These are phyloP conservation scores for Ptyas mucosa DNA, from an alignment of 2,113 vertebrate species.

Conservation along the genomic window DNA sequence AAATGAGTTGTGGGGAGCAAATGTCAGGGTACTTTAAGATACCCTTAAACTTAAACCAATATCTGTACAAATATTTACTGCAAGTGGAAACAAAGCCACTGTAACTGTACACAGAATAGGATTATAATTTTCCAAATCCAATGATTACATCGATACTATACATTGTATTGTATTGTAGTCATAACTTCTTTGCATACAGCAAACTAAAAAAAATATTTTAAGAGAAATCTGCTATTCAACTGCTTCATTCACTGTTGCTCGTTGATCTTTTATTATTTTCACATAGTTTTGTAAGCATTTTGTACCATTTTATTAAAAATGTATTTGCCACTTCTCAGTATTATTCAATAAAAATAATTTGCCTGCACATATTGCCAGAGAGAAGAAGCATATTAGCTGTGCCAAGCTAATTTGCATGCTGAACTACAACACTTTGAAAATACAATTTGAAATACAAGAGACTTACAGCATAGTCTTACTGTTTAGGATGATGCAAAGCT, in stretches of 20 bases:
- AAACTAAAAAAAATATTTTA: slow-evolving; percentile 8
- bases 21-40: neutral
- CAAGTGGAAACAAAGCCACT: neutral
- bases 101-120: neutral
- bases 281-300: neutral
- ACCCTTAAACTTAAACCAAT: neutral
- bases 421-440: slow-evolving; percentile 35
- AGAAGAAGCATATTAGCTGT: slow-evolving; percentile 22
- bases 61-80: neutral
- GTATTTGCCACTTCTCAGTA: slow-evolving; percentile 8
- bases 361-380: slow-evolving; percentile 15
- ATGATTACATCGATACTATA: neutral
- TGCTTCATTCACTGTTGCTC: slow-evolving; percentile 14
- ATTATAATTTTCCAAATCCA: neutral
- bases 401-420: slow-evolving; percentile 28
- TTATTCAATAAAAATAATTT: neutral
- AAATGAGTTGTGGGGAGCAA: neutral
- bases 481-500: slow-evolving; percentile 30
- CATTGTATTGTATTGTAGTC: neutral
- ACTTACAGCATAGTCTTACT: slow-evolving; percentile 58
- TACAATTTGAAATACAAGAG: slow-evolving; percentile 48
- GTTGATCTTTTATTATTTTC: slow-evolving; percentile 15
- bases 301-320: slow-evolving; percentile 22
- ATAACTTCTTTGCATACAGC: neutral
- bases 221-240: slow-evolving; percentile 29